Evolutionary conservation across 2,888 invertebrate species (phyloP), one percentile per base, ranked within the genome.

Genomic region (Rosalia funebris): DNA sequence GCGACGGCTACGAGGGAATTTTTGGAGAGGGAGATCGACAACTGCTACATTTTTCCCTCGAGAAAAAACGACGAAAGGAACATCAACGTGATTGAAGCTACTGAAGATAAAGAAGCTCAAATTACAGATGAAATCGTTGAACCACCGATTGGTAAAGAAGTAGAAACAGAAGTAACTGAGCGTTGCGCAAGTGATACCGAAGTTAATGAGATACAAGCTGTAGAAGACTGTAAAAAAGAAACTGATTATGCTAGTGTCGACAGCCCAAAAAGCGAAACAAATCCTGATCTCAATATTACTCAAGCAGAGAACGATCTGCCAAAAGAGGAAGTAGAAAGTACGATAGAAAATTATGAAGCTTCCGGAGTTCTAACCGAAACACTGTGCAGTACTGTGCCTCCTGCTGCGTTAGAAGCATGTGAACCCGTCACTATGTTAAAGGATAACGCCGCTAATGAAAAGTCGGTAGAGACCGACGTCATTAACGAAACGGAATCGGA

Each of bases 21-120:
- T 57, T 37, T 71, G 12, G 59, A 68, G 25, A 64, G 53, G 25
- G 71, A 72, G 64, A 55, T 57, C 7, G 60, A 62, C 12, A 55
- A 60, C 48, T 65, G 66, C 4, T 61, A 65, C 9, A 36, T 56
- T 19, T 53, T 16, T 10, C 32, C 34, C 10, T n/a, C 15, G 25
- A 20, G 20, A 37, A 34, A 57, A 32, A 15, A 44, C 20, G 19
- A 25, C 10, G 56, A 56, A 4, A 37, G 16, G 9, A 37, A 59
- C 1, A 32, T 25, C 31, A 37, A 58, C 16, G 20, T 31, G 10
- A 45, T n/a, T 11, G 54, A 16, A 34, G 56, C 41, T 5, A 10
- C 31, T n/a, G 10, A 46, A 14, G 34, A 54, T 16, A 11, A 20
- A 14, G 41, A 61, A 45, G n/a, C n/a, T n/a, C n/a, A n/a, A n/a